Percentiles rank a stretch among this genome's conserved stretches.
Evolutionary conservation across 1,140 invertebrate species (phyloP).

Genomic region (Macrobrachium nipponense): DNA sequence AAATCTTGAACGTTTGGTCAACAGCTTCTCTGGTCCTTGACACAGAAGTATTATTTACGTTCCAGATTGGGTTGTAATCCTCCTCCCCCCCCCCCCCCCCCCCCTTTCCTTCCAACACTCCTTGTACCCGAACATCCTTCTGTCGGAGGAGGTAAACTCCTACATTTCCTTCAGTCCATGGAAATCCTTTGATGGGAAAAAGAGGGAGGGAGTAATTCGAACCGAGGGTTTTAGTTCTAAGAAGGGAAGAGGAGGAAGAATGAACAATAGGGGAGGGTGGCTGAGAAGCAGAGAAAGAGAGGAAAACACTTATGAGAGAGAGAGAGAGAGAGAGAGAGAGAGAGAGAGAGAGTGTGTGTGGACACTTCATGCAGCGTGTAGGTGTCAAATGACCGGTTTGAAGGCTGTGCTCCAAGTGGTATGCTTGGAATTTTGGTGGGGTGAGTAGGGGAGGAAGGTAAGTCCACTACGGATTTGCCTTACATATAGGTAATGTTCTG

Average conservation of each 20-base stretch:
- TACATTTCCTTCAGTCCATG: background rate
- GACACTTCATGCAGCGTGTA: background rate
- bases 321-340: conserved; percentile 17
- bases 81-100: too few species aligned
- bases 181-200: background rate
- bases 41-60: too few species aligned
- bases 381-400: background rate
- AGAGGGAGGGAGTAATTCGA: background rate
- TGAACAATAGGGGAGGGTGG: background rate
- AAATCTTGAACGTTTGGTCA: too few species aligned
- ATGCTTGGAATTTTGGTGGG: background rate
- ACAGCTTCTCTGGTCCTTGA: too few species aligned
- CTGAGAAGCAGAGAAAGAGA: background rate
- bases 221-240: background rate
- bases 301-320: background rate
- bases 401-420: too few species aligned
- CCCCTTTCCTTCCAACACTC: too few species aligned
- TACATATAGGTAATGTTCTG: too few species aligned
- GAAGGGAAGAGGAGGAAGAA: background rate
- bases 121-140: too few species aligned
- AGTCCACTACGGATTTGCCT: background rate
- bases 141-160: too few species aligned
- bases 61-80: too few species aligned
- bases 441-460: background rate
- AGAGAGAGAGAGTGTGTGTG: background rate